A percentile compares a stretch with the other conserved stretches of the same genome.
These are phyloP conservation scores for Drosophila mimica DNA, from an alignment of 2,888 invertebrate genomes.

Conservation along the genomic window DNA sequence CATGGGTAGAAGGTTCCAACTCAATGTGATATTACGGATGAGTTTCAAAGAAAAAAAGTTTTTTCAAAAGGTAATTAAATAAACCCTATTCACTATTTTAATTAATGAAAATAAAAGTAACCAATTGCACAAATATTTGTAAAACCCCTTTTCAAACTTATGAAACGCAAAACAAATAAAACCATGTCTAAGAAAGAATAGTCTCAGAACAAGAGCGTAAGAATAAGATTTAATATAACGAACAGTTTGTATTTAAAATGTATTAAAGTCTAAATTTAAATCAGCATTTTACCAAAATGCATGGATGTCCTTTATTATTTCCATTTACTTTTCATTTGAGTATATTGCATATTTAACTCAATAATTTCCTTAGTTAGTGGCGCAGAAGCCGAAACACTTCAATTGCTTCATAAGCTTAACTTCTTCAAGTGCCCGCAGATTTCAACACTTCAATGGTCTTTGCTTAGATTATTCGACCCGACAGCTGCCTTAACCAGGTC, in stretches of 20 bases:
- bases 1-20: background rate
- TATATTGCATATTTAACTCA: background rate
- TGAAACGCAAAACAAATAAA: background rate
- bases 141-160: background rate
- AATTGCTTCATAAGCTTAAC: conserved; percentile 25
- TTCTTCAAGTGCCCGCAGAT: conserved; percentile 48
- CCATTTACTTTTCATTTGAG: background rate
- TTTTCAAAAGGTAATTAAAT: background rate
- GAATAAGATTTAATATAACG: background rate
- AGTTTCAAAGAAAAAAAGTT: background rate
- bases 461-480: background rate
- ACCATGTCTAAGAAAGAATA: background rate
- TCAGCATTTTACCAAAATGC: background rate
- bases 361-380: background rate
- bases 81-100: background rate
- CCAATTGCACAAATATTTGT: background rate
- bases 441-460: conserved; percentile 6
- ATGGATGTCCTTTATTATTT: background rate
- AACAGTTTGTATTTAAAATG: background rate
- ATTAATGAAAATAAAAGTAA: background rate
- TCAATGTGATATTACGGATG: background rate
- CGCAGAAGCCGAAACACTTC: background rate
- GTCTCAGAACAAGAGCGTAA: background rate
- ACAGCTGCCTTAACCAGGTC: conserved; percentile 39
- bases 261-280: background rate